Evolutionary conservation across 2,888 invertebrate genomes (phyloP).

Genomic region (Chrysodeixis includens): DNA sequence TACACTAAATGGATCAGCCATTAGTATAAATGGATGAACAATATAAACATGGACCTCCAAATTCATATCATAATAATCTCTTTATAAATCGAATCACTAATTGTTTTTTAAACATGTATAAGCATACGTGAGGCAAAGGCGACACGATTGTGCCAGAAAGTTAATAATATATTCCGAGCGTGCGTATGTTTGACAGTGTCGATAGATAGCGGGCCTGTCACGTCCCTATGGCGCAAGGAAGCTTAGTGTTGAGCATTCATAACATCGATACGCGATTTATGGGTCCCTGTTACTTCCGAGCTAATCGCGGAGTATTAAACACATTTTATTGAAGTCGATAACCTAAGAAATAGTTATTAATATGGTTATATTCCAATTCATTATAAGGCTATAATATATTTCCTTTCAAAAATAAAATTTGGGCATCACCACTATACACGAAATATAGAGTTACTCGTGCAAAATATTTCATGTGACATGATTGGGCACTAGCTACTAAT

Average conservation of each 20-base stretch:
- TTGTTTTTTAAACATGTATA: slow-evolving; percentile 1
- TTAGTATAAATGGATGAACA: not conserved
- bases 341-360: too few species aligned
- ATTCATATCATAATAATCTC: not conserved
- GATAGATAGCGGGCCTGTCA: slow-evolving; percentile 11
- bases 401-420: too few species aligned
- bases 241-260: slow-evolving; percentile 6
- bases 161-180: slow-evolving; percentile 22
- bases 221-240: slow-evolving; percentile 9
- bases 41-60: not conserved
- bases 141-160: slow-evolving; percentile 3
- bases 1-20: not conserved
- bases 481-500: too few species aligned
- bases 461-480: too few species aligned
- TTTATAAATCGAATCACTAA: slow-evolving; percentile 2
- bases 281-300: not conserved
- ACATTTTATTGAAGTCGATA: not conserved
- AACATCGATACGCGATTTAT: slow-evolving; percentile 7
- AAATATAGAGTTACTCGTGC: too few species aligned
- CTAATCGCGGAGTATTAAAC: not conserved
- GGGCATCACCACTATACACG: too few species aligned
- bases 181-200: slow-evolving; percentile 19
- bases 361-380: too few species aligned
- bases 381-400: too few species aligned
- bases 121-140: slow-evolving; percentile 1